Evolutionary conservation across 2,113 vertebrate species (phyloP).

Genomic region (Pluvialis apricaria): DNA sequence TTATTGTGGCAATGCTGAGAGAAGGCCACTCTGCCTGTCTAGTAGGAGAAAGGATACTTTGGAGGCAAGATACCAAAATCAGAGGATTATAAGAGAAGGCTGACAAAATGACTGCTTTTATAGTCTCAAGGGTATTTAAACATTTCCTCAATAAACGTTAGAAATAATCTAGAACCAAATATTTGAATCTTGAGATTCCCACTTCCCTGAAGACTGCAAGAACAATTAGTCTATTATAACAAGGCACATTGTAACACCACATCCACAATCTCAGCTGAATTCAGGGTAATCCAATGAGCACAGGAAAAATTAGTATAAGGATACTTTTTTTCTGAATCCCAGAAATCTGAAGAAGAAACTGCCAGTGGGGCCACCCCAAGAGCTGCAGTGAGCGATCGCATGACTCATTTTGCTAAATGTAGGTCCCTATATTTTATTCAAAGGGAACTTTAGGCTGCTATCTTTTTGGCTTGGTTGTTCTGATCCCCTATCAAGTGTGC

Average conservation of each 20-base stretch:
- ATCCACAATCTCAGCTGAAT: not conserved
- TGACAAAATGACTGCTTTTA: not conserved
- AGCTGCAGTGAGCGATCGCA: not conserved
- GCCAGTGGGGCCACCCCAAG: not conserved
- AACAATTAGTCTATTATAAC: not conserved
- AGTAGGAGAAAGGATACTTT: not conserved
- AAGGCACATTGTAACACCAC: not conserved
- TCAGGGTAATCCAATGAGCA: not conserved
- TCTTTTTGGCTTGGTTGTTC: not conserved
- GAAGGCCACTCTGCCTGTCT: not conserved
- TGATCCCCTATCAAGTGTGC: not conserved
- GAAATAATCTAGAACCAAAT: not conserved
- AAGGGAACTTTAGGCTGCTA: not conserved
- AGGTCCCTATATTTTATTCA: not conserved
- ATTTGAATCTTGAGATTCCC: not conserved
- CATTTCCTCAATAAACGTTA: not conserved
- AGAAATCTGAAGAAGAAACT: not conserved
- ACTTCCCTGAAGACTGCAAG: not conserved
- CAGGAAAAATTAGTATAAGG: not conserved
- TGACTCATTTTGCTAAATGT: not conserved
- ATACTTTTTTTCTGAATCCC: not conserved
- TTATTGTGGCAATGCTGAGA: not conserved
- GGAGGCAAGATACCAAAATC: not conserved
- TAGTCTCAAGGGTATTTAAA: not conserved
- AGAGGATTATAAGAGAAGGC: not conserved